Conservation (phyloP, 2,797 vertebrate species). For the Anguilla marmorata region DNA sequence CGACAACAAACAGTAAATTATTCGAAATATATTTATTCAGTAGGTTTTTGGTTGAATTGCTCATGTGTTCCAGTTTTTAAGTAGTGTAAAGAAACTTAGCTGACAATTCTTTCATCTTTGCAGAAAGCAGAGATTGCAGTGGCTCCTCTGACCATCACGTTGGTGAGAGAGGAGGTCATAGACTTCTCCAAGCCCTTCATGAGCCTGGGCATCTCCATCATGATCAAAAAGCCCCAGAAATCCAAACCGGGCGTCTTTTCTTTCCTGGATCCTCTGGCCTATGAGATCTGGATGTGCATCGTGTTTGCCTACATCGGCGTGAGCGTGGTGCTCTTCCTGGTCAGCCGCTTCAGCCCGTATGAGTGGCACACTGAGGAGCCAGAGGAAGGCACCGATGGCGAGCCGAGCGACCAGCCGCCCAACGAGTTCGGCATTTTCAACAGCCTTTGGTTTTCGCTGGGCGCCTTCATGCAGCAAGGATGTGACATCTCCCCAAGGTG, state of each 20-base stretch:
- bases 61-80: neutral
- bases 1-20: neutral
- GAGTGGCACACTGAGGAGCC: conserved; percentile 97
- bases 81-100: conserved; percentile 36
- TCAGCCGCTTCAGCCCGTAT: conserved; percentile 95
- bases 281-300: conserved; percentile 99
- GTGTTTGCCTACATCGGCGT: conserved; percentile 97
- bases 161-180: conserved; percentile 96
- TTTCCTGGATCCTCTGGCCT: conserved; percentile 94
- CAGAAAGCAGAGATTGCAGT: conserved; percentile 98
- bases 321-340: conserved; percentile 96
- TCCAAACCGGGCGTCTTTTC: conserved; percentile 96
- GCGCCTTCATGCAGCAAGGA: conserved; percentile 97
- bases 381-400: conserved; percentile 91
- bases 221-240: conserved; percentile 97
- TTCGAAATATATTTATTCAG: neutral
- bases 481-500: conserved; percentile 93
- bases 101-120: conserved; percentile 33
- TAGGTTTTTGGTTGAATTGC: neutral
- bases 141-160: conserved; percentile 93
- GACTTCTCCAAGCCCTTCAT: conserved; percentile 98
- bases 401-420: conserved; percentile 91
- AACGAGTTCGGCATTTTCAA: conserved; percentile 98
- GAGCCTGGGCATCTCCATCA: conserved; percentile 96
- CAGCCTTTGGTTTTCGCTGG: conserved; percentile 96